A percentile compares a stretch with the other conserved stretches of the same genome.
These are phyloP conservation scores for Variabilichromis moorii DNA, from an alignment of 2,113 vertebrate genomes.

Conservation along the genomic window DNA sequence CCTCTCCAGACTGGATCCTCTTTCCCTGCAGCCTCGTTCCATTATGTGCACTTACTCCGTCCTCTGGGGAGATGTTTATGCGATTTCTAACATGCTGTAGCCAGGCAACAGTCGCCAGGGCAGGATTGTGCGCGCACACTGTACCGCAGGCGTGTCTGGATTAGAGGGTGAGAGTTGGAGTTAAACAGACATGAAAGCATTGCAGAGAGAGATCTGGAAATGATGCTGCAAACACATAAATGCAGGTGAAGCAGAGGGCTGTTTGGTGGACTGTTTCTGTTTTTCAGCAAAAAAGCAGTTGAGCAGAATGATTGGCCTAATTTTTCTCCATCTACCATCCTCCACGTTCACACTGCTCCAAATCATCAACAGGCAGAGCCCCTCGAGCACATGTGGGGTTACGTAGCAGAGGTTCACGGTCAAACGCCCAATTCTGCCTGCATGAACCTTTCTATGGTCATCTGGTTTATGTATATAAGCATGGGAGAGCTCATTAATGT, in stretches of 20 bases:
- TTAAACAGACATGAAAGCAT: background rate
- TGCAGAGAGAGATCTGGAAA: background rate
- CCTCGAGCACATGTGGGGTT: background rate
- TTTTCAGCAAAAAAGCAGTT: slow-evolving; percentile 51
- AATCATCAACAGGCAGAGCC: background rate
- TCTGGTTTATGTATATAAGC: background rate
- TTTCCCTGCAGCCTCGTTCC: slow-evolving; percentile 34
- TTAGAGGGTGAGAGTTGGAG: background rate
- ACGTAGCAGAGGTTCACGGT: background rate
- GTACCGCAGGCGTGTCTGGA: slow-evolving; percentile 9
- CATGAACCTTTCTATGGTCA: background rate
- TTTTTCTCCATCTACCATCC: slow-evolving; percentile 15
- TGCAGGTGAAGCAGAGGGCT: background rate
- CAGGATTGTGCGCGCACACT: background rate
- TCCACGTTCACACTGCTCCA: background rate
- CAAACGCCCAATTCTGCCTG: slow-evolving; percentile 5
- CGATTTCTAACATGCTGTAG: slow-evolving; percentile 54
- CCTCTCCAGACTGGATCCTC: background rate
- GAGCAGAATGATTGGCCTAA: slow-evolving; percentile 71
- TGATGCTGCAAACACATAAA: background rate
- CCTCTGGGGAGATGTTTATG: slow-evolving; percentile 44
- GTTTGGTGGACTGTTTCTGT: background rate
- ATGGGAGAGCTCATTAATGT: slow-evolving; percentile 26
- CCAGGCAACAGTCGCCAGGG: slow-evolving; percentile 70
- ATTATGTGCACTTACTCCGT: slow-evolving; percentile 56